Base-by-base conservation (phyloP, 2,888 invertebrate genomes). In the Hypomecis atomaria region DNA sequence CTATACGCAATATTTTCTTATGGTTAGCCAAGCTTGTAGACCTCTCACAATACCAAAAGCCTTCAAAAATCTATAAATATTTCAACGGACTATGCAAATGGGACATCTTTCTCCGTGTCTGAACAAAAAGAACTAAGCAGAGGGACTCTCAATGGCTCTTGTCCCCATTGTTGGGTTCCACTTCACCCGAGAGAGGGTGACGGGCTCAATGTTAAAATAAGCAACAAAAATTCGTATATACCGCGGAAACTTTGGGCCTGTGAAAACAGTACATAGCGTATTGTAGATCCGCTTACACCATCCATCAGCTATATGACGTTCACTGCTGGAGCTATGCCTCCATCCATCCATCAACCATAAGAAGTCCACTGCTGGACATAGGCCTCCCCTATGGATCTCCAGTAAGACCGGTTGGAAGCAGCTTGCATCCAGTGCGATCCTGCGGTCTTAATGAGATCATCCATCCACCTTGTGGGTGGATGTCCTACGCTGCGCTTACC, bases 91-190 rank as follows among this genome's bases (percentile, higher is more conserved):
- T 70, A 78, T 78, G 73, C 70, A 76, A 80, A 80, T 74, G 57
- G 55, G 57, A 70, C 62, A 65, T 65, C 71, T 69, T 71, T 70
- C 66, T 57, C 23, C 66, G 56, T 55, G 62, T 56, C 58, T 61
- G 58, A 63, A 75, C 73, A 76, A 66, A 76, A 79, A 76, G 73
- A 76, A 73, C 71, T 70, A 67, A 70, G 70, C 69, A 53, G 67
- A 67, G 59, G 74, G 71, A 78, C 77, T 70, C 74, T 76, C 76
- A 72, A 73, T 73, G 65, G 61, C 75, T 70, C 85, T 84, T 82
- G 83, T 78, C 83, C 82, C 65, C 73, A 72, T 81, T 83, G 79
- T 78, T 61, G 69, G 76, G 70, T 45, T 65, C 78, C 78, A 74
- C 81, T 80, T 73, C 68, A 76, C 5, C 6, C 59, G 70, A 60